Evolutionary conservation across 1,140 invertebrate genomes (phyloP), one percentile per base, ranked within the genome.

Genomic region (Nylanderia fulva): DNA sequence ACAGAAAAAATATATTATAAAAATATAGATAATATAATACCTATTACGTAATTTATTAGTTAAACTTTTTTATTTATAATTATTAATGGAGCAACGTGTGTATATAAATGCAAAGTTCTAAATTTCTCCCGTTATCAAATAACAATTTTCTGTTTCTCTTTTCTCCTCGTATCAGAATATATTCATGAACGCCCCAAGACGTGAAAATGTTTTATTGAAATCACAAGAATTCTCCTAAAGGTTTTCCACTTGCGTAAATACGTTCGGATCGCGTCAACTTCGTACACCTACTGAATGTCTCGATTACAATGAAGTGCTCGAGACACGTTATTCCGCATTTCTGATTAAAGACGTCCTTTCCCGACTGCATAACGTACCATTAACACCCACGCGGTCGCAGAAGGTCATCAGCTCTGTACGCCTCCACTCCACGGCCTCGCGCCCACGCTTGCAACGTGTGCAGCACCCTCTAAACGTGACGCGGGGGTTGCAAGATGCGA

Each of bases 311-410:
- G n/a, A 33, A 39, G 18, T 29, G 48, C 36, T n/a, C 13, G 15
- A 18, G 45, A 29, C 66, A 71, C 45, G 39, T 82, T 80, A 54
- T 68, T 72, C 36, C 36, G 42, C 36, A 82, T 72, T 72, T 18
- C 24, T 58, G 77, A 82, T 82, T 82, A 82, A 82, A 82, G 66
- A 72, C 13, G 52, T 82, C 36, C 27, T 82, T 72, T 82, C 71
- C 66, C 39, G 52, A n/a, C 27, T 79, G 45, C 15, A 42, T 33
- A 69, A 18, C 11, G 18, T 0, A 45, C 24, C 11, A n/a, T 72
- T 72, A 77, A 85, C 79, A 68, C 75, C 87, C 69, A 88, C 86
- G 69, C 75, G 29, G 29, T 72, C 21, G 42, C 27, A 74, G 33
- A 85, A 66, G 64, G 80, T 88, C 82, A 77, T 80, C 66, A 61